Conservation (phyloP, 2,888 invertebrate species). For the Amphipyra tragopoginis region DNA sequence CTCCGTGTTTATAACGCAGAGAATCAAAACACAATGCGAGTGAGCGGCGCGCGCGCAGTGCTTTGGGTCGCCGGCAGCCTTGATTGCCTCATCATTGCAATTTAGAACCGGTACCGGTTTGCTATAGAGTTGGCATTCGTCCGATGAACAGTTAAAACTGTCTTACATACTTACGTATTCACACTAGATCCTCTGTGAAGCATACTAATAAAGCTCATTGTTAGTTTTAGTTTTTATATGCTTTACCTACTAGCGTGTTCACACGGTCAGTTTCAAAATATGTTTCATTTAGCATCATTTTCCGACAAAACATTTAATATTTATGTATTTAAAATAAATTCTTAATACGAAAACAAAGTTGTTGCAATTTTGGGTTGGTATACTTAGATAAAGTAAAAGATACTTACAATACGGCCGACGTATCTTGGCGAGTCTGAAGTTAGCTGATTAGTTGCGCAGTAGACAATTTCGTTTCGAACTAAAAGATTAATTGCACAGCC, state of each 20-base stretch:
- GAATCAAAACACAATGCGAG: conserved; percentile 64
- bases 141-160: conserved; percentile 39
- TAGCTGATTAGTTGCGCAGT: no score
- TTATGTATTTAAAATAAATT: no score
- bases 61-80: conserved; percentile 53
- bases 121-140: conserved; percentile 36
- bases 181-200: conserved; percentile 18
- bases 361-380: no score
- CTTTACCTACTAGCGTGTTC: no score
- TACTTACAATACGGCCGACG: no score
- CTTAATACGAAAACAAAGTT: no score
- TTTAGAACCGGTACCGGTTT: conserved; percentile 56
- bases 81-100: conserved; percentile 38
- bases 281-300: background rate
- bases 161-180: conserved; percentile 14
- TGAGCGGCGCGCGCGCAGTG: conserved; percentile 52
- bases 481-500: no score
- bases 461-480: no score
- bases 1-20: conserved; percentile 56
- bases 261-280: background rate
- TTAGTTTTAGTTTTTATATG: background rate
- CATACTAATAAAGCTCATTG: conserved; percentile 14
- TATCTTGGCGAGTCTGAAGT: no score
- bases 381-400: no score
- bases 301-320: no score